Conservation (phyloP, 2,888 invertebrate species). For the Platypus cylindrus region DNA sequence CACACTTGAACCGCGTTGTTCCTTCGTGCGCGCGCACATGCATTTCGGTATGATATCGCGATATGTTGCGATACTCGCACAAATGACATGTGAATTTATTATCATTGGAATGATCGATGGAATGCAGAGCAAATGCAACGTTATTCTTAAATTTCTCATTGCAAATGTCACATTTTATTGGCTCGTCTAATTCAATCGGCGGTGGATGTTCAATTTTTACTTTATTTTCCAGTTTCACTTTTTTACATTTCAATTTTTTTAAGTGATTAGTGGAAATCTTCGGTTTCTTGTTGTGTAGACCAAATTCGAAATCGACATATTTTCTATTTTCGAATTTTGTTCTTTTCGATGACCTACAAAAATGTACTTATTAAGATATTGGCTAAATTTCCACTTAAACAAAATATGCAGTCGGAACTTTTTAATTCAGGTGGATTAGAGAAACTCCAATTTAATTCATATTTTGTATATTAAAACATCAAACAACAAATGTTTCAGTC, state of each 20-base stretch:
- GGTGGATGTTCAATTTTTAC: conserved; percentile 18
- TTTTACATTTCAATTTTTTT: conserved; percentile 5
- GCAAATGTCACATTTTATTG: conserved; percentile 41
- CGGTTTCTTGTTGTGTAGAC: too few species aligned
- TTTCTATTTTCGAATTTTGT: too few species aligned
- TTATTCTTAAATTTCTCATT: conserved; percentile 37
- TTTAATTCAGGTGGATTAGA: too few species aligned
- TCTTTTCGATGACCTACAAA: too few species aligned
- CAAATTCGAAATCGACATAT: too few species aligned
- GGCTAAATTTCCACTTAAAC: too few species aligned
- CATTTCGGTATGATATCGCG: conserved; percentile 23
- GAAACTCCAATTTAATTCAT: too few species aligned
- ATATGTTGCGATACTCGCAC: conserved; percentile 23
- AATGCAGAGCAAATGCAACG: conserved; percentile 28
- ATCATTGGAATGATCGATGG: conserved; percentile 26
- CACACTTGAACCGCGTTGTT: conserved; percentile 22
- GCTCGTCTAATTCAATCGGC: conserved; percentile 24
- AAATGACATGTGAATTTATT: conserved; percentile 27
- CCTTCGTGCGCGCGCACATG: conserved; percentile 25
- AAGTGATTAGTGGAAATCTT: too few species aligned
- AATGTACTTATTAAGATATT: too few species aligned
- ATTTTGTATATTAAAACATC: too few species aligned
- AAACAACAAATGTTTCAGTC: conserved; percentile 38
- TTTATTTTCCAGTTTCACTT: conserved; percentile 8
- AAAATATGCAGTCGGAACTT: too few species aligned